These are phyloP conservation scores for Merluccius polli DNA, from an alignment of 2,797 vertebrate genomes.

Conservation along the genomic window DNA sequence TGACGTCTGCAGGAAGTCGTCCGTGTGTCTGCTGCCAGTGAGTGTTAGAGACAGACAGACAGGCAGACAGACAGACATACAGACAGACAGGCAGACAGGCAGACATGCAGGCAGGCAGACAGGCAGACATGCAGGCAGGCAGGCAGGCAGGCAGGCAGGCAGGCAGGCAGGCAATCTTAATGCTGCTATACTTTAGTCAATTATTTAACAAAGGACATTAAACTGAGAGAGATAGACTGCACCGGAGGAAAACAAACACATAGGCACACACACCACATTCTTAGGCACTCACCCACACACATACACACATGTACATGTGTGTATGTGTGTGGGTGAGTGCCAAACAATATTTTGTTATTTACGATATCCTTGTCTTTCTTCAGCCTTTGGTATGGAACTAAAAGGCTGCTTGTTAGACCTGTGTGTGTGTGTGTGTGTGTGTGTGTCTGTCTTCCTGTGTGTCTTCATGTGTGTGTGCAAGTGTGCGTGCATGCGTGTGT, in stretches of 20 bases:
- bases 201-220: not conserved
- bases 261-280: not conserved
- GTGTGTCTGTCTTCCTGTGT: conserved; percentile 7
- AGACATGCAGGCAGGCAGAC: not conserved
- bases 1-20: not conserved
- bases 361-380: not conserved
- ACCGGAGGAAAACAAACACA: not conserved
- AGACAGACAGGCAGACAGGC: not conserved
- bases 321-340: too few relatives aligned
- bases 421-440: conserved; percentile 10
- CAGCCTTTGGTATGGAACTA: not conserved
- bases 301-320: too few relatives aligned
- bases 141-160: not conserved
- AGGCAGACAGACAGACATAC: not conserved
- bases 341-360: not conserved
- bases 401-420: not conserved
- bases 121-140: not conserved
- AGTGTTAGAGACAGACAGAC: not conserved
- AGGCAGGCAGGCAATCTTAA: not conserved
- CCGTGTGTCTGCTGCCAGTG: not conserved
- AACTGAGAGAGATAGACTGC: not conserved
- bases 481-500: too few relatives aligned
- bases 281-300: too few relatives aligned
- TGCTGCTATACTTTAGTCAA: not conserved
- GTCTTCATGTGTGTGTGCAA: too few relatives aligned